Evolutionary conservation across 2,113 vertebrate species (phyloP).

Genomic region (Asarcornis scutulata): DNA sequence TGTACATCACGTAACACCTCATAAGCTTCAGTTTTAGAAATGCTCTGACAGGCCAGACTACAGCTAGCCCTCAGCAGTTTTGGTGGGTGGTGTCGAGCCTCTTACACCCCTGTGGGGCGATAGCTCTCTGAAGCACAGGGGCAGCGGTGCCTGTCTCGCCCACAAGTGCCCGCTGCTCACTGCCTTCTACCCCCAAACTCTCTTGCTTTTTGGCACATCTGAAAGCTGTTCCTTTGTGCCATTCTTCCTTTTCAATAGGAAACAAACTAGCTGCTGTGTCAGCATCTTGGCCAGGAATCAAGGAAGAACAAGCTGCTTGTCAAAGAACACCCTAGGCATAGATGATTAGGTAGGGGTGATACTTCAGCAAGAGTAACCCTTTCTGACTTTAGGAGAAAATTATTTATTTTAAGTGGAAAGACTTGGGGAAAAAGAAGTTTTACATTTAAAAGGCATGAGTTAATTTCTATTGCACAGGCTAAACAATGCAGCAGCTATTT

Average conservation of each 20-base stretch:
- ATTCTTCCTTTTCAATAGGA: constrained; percentile 41
- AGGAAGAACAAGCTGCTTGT: neutral
- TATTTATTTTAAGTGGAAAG: neutral
- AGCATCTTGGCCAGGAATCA: constrained; percentile 44
- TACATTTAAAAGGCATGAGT: neutral
- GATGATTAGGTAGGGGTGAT: neutral
- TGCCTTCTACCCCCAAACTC: neutral
- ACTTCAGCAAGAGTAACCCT: neutral
- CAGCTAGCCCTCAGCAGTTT: neutral
- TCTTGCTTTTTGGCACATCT: neutral
- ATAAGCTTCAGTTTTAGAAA: neutral
- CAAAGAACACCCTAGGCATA: neutral
- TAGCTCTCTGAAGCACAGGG: neutral
- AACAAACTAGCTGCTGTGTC: constrained; percentile 20
- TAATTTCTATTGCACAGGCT: neutral
- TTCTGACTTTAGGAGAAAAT: neutral
- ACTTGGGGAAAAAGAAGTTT: neutral
- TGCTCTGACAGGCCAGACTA: neutral
- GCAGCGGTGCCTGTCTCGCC: neutral
- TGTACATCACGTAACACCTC: neutral
- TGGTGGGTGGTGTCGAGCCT: no score
- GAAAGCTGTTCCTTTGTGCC: constrained; percentile 3
- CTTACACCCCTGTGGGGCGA: neutral
- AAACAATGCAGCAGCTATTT: neutral
- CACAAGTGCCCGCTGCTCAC: no score